Conservation (phyloP, 2,113 vertebrate species). For the Malurus cyaneus region DNA sequence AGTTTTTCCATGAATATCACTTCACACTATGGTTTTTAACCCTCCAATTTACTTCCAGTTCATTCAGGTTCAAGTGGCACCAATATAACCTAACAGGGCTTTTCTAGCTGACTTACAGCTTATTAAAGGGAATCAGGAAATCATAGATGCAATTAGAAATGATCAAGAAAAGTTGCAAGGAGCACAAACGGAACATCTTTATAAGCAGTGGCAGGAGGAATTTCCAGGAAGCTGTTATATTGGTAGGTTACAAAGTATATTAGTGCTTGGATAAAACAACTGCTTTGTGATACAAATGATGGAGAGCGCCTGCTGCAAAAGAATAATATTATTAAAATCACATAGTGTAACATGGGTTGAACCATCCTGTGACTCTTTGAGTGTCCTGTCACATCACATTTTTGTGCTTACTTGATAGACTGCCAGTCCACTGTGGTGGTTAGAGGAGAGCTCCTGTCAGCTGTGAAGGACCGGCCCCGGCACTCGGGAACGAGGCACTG, state of each 20-base stretch:
- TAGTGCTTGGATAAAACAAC: neutral
- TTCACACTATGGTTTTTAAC: neutral
- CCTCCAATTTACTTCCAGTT: neutral
- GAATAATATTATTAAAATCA: neutral
- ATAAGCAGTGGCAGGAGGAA: neutral
- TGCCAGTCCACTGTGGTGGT: constrained; percentile 97
- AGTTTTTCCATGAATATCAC: accelerated
- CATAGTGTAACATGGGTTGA: accelerated
- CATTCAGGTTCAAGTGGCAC: neutral
- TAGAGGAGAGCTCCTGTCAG: constrained; percentile 86
- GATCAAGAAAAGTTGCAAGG: neutral
- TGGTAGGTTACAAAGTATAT: neutral
- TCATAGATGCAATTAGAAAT: neutral
- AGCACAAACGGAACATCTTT: neutral
- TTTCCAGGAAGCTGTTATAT: neutral
- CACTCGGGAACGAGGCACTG: constrained; percentile 86
- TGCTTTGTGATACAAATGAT: neutral
- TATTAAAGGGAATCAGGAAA: neutral
- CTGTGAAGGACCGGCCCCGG: constrained; percentile 82
- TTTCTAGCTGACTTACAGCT: neutral
- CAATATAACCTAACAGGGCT: neutral
- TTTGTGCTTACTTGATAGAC: constrained; percentile 86
- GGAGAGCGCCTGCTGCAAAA: neutral
- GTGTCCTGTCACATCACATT: neutral
- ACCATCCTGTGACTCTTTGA: neutral